phyloP scores from a whole-genome alignment of 2,797 vertebrate genomes.

The Gallinago nigripennis region DNA sequence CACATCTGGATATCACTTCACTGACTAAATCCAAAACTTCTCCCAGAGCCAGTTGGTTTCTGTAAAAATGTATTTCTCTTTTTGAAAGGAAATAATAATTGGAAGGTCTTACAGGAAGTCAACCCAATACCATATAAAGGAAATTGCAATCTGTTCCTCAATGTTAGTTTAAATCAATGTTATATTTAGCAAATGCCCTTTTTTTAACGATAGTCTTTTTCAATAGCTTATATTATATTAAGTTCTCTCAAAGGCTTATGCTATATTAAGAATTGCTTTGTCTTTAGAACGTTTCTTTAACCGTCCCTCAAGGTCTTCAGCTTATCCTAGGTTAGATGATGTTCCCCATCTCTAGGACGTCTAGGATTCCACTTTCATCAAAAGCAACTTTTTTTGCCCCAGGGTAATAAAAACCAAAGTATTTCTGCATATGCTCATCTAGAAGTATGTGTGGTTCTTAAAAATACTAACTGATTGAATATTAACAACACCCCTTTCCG shows the following conservation, averaged over 20 bases:
- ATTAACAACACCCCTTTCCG: slow-evolving; percentile 13
- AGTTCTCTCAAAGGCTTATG: slow-evolving; percentile 31
- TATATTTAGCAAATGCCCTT: slow-evolving; percentile 43
- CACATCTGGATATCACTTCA: slow-evolving; percentile 62
- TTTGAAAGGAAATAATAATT: slow-evolving; percentile 65
- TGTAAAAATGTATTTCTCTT: slow-evolving; percentile 57
- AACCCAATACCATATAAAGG: slow-evolving; percentile 31
- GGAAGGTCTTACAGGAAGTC: slow-evolving; percentile 71
- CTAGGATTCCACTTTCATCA: slow-evolving; percentile 46
- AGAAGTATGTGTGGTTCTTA: slow-evolving; percentile 11
- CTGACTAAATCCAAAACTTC: slow-evolving; percentile 30
- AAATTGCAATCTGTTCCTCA: slow-evolving; percentile 67
- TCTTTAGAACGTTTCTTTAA: slow-evolving; percentile 59
- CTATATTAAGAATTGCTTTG: slow-evolving; percentile 62
- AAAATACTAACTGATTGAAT: background rate
- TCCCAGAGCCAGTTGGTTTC: slow-evolving; percentile 43
- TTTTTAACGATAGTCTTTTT: slow-evolving; percentile 54
- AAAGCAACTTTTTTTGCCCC: slow-evolving; percentile 1
- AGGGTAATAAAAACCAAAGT: slow-evolving; percentile 38
- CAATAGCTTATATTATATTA: slow-evolving; percentile 9
- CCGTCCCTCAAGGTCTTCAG: slow-evolving; percentile 41
- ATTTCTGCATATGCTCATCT: slow-evolving; percentile 5
- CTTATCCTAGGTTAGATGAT: background rate
- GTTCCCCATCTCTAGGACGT: slow-evolving; percentile 25
- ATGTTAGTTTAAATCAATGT: slow-evolving; percentile 60